phyloP scores from a whole-genome alignment of 2,797 vertebrate genomes.

The Eupleurogrammus muticus region DNA sequence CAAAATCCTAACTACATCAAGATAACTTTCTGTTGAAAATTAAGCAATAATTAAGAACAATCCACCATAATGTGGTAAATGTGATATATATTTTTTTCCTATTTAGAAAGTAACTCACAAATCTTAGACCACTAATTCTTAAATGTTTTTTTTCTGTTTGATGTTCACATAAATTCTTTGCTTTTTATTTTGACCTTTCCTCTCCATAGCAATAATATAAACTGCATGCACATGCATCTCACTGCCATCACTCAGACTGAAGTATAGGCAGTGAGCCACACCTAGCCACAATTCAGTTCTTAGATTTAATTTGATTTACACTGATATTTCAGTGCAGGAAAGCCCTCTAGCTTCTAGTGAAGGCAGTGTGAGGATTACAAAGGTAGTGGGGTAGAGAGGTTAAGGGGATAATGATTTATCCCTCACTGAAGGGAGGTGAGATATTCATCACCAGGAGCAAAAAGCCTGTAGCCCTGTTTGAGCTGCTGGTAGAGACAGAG shows the following conservation, averaged over 20 bases:
- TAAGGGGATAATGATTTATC: slow-evolving; percentile 36
- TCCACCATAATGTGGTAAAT: background rate
- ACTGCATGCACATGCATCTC: background rate
- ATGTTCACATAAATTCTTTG: background rate
- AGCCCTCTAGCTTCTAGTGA: slow-evolving; percentile 1
- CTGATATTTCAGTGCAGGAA: slow-evolving; percentile 13
- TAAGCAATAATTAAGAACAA: background rate
- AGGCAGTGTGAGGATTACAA: slow-evolving; percentile 3
- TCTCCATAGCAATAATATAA: slow-evolving; percentile 11
- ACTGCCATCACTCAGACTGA: background rate
- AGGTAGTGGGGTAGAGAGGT: slow-evolving; percentile 26
- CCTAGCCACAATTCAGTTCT: slow-evolving; percentile 35
- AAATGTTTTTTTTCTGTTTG: background rate
- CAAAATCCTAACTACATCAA: background rate
- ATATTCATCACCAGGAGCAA: slow-evolving; percentile 35
- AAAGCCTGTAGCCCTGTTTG: slow-evolving; percentile 30
- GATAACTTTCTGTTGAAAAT: background rate
- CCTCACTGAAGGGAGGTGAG: slow-evolving; percentile 27
- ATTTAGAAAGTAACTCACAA: background rate
- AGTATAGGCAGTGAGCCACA: slow-evolving; percentile 40
- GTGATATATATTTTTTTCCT: background rate
- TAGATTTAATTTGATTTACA: background rate
- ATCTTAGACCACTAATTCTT: background rate
- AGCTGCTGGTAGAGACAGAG: slow-evolving; percentile 13
- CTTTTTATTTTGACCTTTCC: slow-evolving; percentile 47